phyloP scores from a whole-genome alignment of 1,140 invertebrate genomes.

The Penaeus chinensis region DNA sequence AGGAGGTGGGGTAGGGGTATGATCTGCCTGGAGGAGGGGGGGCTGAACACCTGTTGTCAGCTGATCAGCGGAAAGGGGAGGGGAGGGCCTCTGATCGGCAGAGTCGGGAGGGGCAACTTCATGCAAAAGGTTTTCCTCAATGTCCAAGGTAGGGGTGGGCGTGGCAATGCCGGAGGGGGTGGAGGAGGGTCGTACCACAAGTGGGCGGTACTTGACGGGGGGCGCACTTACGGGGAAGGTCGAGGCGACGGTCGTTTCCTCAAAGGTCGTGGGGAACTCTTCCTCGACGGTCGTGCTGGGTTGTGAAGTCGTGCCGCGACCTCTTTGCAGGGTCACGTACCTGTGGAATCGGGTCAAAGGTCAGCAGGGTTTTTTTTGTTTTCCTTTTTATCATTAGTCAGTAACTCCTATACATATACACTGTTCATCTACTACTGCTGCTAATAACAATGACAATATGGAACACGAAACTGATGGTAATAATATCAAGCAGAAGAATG shows the following conservation, averaged over 20 bases:
- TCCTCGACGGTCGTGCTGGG: neutral
- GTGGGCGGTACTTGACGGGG: conserved; percentile 30
- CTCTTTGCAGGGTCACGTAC: conserved; percentile 46
- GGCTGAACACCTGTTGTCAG: neutral
- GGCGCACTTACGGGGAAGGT: conserved; percentile 43
- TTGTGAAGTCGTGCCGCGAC: neutral
- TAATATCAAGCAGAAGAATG: too few relatives aligned
- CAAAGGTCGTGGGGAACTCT: neutral
- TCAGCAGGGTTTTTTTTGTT: too few relatives aligned
- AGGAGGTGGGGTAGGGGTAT: neutral
- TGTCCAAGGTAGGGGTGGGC: conserved; percentile 6
- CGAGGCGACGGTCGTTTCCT: conserved; percentile 27
- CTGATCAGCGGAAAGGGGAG: neutral
- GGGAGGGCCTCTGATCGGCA: neutral
- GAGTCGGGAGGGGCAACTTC: conserved; percentile 27
- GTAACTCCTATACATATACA: too few relatives aligned
- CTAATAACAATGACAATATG: too few relatives aligned
- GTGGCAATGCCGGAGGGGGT: conserved; percentile 31
- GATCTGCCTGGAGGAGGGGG: neutral
- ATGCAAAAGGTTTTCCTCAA: conserved; percentile 55
- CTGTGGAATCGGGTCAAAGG: neutral
- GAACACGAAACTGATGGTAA: too few relatives aligned
- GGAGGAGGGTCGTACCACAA: conserved; percentile 41
- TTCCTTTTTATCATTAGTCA: too few relatives aligned
- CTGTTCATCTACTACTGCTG: too few relatives aligned